These are phyloP conservation scores for Lycaena phlaeas DNA, from an alignment of 2,888 invertebrate genomes.

Conservation along the genomic window DNA sequence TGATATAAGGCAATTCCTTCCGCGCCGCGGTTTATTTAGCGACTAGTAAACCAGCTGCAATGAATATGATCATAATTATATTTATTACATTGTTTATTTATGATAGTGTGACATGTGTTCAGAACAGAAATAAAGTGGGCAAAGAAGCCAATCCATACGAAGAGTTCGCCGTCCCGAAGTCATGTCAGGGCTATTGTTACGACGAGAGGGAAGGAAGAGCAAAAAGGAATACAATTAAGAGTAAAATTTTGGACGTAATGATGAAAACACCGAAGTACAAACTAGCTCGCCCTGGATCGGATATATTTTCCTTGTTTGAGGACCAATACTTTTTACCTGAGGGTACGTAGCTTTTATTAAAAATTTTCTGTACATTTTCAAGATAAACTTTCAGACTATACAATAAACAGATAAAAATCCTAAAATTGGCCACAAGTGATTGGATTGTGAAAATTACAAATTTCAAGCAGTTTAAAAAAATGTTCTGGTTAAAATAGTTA, in stretches of 20 bases:
- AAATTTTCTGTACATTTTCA: too few relatives aligned
- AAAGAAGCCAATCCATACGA: background rate
- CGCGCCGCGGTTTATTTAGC: background rate
- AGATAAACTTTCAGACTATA: too few relatives aligned
- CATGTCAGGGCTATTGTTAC: background rate
- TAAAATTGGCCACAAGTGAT: too few relatives aligned
- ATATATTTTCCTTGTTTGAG: conserved; percentile 37
- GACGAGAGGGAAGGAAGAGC: background rate
- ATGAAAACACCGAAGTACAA: conserved; percentile 36
- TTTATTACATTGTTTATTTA: background rate
- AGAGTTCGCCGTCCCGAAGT: background rate
- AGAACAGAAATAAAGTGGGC: background rate
- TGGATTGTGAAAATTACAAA: too few relatives aligned
- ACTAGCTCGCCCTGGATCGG: conserved; percentile 31
- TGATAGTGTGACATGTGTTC: background rate
- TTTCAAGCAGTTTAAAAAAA: too few relatives aligned
- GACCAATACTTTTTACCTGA: conserved; percentile 51
- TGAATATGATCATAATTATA: background rate
- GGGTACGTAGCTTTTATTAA: conserved; percentile 29
- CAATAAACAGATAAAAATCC: too few relatives aligned
- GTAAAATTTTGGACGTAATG: conserved; percentile 47
- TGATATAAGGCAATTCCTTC: conserved; percentile 1
- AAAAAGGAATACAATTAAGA: conserved; percentile 23
- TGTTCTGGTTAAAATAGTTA: too few relatives aligned
- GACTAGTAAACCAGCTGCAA: background rate